These are phyloP conservation scores for Strigamia crassipes DNA, from an alignment of 2,888 invertebrate species.

Conservation along the genomic window DNA sequence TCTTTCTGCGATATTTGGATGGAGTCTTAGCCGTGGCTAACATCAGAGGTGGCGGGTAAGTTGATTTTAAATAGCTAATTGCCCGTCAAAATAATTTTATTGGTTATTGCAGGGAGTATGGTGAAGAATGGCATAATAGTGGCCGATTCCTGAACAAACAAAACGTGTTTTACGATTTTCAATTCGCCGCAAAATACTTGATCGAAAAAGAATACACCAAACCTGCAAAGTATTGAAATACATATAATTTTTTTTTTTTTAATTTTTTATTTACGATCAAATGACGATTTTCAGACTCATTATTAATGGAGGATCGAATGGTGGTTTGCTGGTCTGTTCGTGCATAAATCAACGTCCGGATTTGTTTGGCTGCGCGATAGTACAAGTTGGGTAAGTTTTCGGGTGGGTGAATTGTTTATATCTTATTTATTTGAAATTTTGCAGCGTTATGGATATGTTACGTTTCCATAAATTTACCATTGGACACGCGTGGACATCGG, in stretches of 20 bases:
- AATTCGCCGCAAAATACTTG: constrained; percentile 86
- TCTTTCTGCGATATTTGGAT: constrained; percentile 86
- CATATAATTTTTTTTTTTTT: no score
- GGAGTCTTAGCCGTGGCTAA: constrained; percentile 92
- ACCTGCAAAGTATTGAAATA: constrained; percentile 64
- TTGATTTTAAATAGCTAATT: not conserved
- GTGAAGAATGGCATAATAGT: constrained; percentile 94
- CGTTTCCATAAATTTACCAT: constrained; percentile 98
- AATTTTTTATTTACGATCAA: not conserved
- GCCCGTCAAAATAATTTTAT: not conserved
- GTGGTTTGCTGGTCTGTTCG: constrained; percentile 93
- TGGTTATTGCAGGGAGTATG: constrained; percentile 77
- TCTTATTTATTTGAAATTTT: constrained; percentile 32
- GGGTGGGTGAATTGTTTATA: not conserved
- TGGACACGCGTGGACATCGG: constrained; percentile 94
- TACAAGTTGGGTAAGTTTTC: constrained; percentile 83
- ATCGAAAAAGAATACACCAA: constrained; percentile 78
- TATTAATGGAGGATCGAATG: constrained; percentile 96
- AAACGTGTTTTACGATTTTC: constrained; percentile 97
- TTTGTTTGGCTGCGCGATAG: constrained; percentile 87
- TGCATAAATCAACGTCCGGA: constrained; percentile 94
- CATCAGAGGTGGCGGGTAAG: constrained; percentile 92
- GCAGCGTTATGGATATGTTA: constrained; percentile 94
- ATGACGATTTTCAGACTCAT: constrained; percentile 63
- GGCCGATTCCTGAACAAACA: constrained; percentile 91